Conservation (phyloP, 2,888 invertebrate genomes). For the Tanypteryx hageni region DNA sequence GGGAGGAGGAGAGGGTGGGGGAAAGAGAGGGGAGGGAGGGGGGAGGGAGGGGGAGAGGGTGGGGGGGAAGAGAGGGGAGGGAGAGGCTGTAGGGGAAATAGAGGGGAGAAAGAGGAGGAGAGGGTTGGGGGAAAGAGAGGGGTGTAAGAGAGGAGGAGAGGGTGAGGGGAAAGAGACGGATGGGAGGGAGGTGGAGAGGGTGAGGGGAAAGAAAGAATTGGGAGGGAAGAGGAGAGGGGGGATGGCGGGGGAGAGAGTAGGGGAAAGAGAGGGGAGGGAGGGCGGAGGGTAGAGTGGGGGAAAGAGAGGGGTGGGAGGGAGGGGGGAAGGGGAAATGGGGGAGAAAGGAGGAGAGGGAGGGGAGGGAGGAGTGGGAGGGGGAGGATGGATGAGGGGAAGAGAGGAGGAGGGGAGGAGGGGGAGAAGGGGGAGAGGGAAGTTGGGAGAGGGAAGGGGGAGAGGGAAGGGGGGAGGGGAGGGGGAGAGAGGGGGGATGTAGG, state of each 20-base stretch:
- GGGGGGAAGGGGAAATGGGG: neutral
- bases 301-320: neutral
- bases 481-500: neutral
- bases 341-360: neutral
- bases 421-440: neutral
- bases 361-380: neutral
- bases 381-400: no score
- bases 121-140: no score
- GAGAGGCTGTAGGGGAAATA: neutral
- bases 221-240: neutral
- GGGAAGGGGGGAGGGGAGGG: neutral
- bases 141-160: neutral
- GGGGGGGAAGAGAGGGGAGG: neutral
- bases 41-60: neutral
- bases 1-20: neutral
- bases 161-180: neutral
- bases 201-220: no score
- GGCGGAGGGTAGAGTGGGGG: constrained; percentile 3
- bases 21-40: neutral
- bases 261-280: no score
- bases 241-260: no score
- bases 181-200: no score
- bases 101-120: neutral
- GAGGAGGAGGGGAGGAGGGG: neutral
- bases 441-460: neutral